A percentile compares a stretch with the other conserved stretches of the same genome.
Evolutionary conservation across 2,888 invertebrate genomes (phyloP).

Genomic region (Drosophila limbata): DNA sequence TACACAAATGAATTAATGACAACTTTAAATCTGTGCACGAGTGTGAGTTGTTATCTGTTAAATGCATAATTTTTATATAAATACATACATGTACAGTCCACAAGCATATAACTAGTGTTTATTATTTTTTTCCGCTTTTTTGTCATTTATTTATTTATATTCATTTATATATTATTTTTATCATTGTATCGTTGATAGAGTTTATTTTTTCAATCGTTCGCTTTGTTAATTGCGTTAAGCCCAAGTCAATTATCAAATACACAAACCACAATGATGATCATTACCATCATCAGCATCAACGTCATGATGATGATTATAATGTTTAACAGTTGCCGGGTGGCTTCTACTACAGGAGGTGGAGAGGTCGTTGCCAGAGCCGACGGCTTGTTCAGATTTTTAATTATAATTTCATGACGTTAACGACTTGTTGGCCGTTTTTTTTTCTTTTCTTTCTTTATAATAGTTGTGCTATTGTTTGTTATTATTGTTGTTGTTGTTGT

Average conservation of each 20-base stretch:
- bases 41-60: constrained; percentile 28
- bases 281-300: constrained; percentile 8
- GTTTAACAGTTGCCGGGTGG: constrained; percentile 4
- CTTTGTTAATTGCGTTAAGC: constrained; percentile 73
- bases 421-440: constrained; percentile 48
- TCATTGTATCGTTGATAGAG: constrained; percentile 33
- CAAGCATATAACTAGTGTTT: constrained; percentile 11
- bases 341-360: constrained; percentile 16
- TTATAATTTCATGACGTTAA: constrained; percentile 68
- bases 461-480: constrained; percentile 47
- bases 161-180: constrained; percentile 30
- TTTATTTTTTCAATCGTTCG: constrained; percentile 52
- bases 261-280: constrained; percentile 35
- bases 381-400: constrained; percentile 60
- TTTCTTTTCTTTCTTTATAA: constrained; percentile 24
- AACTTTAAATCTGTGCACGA: constrained; percentile 19
- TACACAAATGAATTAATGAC: constrained; percentile 49
- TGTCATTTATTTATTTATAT: constrained; percentile 8
- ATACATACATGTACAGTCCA: neutral
- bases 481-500: constrained; percentile 17
- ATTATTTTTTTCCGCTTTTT: constrained; percentile 5
- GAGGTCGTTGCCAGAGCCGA: constrained; percentile 52
- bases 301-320: constrained; percentile 21
- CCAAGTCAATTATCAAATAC: constrained; percentile 71
- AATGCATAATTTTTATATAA: constrained; percentile 29